Conservation (phyloP, 1,140 invertebrate genomes). For the Drosophila tsacasi region DNA sequence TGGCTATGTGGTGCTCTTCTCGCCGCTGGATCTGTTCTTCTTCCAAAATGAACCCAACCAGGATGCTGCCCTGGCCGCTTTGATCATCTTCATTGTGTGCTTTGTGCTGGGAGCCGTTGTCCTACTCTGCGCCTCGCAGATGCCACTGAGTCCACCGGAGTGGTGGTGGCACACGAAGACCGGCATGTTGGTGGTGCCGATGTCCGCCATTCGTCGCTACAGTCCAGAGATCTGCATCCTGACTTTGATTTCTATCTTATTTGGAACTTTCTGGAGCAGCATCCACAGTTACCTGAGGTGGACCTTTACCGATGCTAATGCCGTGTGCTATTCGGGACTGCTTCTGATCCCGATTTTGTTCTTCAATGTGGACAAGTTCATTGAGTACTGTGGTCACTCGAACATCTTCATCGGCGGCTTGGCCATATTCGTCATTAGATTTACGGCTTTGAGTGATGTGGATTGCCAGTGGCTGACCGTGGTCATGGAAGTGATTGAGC, state of each 20-base stretch:
- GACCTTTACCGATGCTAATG: conserved; percentile 78
- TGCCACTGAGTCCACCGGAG: conserved; percentile 91
- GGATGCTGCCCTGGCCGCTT: conserved; percentile 39
- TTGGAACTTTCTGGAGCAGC: conserved; percentile 92
- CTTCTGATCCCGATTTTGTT: conserved; percentile 89
- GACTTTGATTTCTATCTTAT: conserved; percentile 88
- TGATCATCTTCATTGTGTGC: conserved; percentile 89
- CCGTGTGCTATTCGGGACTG: conserved; percentile 82
- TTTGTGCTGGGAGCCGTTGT: conserved; percentile 78
- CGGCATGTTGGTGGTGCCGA: conserved; percentile 90
- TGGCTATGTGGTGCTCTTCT: conserved; percentile 90
- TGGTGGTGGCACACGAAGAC: conserved; percentile 93
- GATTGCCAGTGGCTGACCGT: conserved; percentile 88
- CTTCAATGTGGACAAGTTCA: conserved; percentile 92
- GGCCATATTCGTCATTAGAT: conserved; percentile 91
- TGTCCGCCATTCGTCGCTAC: conserved; percentile 90
- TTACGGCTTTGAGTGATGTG: conserved; percentile 89
- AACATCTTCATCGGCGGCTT: conserved; percentile 93
- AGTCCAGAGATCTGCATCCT: conserved; percentile 90
- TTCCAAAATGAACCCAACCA: conserved; percentile 44
- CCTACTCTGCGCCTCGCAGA: conserved; percentile 84
- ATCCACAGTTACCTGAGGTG: conserved; percentile 91
- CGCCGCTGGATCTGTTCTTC: conserved; percentile 88
- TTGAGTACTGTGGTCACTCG: conserved; percentile 93
- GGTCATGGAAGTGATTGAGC: conserved; percentile 91